A percentile compares a stretch with the other conserved stretches of the same genome.
phyloP scores from a whole-genome alignment of 1,140 invertebrate species.

The Nasonia giraulti region DNA sequence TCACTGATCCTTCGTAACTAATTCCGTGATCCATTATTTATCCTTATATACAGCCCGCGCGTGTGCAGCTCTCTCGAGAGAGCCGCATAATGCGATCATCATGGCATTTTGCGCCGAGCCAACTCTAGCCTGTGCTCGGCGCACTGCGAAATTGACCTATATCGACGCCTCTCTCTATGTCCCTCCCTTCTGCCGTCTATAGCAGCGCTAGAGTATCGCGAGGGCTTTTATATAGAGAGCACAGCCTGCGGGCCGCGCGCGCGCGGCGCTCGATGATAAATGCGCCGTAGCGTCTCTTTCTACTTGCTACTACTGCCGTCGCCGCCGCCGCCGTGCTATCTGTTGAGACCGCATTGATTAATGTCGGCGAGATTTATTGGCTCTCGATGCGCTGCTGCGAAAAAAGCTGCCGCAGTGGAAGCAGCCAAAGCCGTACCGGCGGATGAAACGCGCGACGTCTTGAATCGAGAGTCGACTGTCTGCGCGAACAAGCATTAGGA shows the following conservation, averaged over 20 bases:
- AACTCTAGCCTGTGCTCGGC: not conserved
- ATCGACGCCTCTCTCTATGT: not conserved
- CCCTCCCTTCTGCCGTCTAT: not conserved
- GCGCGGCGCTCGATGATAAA: slow-evolving; percentile 37
- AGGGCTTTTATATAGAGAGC: slow-evolving; percentile 29
- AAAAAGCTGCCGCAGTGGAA: slow-evolving; percentile 1
- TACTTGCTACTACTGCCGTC: not conserved
- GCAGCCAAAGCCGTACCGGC: not conserved
- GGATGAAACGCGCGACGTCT: slow-evolving; percentile 8
- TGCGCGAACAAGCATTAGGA: not conserved
- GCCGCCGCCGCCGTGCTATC: slow-evolving; percentile 13
- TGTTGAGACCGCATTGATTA: slow-evolving; percentile 44
- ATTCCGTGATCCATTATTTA: too few relatives aligned
- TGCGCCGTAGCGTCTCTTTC: slow-evolving; percentile 6
- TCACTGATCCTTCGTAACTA: not conserved
- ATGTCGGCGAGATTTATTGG: slow-evolving; percentile 44
- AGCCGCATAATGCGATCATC: not conserved
- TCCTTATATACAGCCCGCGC: not conserved
- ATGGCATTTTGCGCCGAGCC: not conserved
- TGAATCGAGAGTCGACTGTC: slow-evolving; percentile 2
- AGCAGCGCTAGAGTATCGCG: not conserved
- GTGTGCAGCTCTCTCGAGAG: not conserved
- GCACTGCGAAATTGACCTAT: slow-evolving; percentile 27
- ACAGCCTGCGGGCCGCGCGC: not conserved
- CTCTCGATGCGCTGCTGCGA: not conserved